Evolutionary conservation across 1,140 invertebrate genomes (phyloP).

Genomic region (Piezodorus guildinii): DNA sequence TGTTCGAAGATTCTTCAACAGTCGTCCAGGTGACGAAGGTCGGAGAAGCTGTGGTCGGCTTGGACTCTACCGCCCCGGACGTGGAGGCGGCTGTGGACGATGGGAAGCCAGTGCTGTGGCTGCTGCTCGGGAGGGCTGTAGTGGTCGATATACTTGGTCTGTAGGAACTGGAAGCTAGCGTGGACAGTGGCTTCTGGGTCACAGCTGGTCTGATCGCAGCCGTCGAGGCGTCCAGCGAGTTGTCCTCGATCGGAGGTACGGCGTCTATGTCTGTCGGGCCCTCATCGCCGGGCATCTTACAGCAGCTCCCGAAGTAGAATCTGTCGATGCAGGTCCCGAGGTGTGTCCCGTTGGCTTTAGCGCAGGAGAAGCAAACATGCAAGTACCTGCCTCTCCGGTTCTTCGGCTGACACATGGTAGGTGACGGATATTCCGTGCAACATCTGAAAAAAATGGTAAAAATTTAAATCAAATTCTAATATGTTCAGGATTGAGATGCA

Average conservation of each 20-base stretch:
- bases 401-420: slow-evolving; percentile 70
- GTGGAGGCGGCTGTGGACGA: background rate
- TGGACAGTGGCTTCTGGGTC: background rate
- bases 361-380: slow-evolving; percentile 89
- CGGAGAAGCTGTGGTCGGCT: slow-evolving; percentile 15
- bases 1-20: slow-evolving; percentile 8
- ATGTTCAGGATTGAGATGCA: no score
- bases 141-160: background rate
- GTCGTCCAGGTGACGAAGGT: slow-evolving; percentile 29
- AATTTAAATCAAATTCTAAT: no score
- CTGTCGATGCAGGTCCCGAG: slow-evolving; percentile 77
- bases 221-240: background rate
- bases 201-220: background rate
- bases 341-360: slow-evolving; percentile 80
- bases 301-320: slow-evolving; percentile 85
- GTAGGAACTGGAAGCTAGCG: background rate
- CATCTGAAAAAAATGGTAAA: slow-evolving; percentile 48
- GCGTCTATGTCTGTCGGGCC: background rate
- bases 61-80: background rate
- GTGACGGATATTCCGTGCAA: slow-evolving; percentile 73
- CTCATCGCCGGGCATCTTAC: slow-evolving; percentile 44
- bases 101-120: background rate
- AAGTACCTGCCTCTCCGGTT: slow-evolving; percentile 66
- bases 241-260: slow-evolving; percentile 3
- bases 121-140: background rate